A percentile compares a stretch with the other conserved stretches of the same genome.
phyloP scores from a whole-genome alignment of 2,797 vertebrate genomes.

The Neosalanx taihuensis region DNA sequence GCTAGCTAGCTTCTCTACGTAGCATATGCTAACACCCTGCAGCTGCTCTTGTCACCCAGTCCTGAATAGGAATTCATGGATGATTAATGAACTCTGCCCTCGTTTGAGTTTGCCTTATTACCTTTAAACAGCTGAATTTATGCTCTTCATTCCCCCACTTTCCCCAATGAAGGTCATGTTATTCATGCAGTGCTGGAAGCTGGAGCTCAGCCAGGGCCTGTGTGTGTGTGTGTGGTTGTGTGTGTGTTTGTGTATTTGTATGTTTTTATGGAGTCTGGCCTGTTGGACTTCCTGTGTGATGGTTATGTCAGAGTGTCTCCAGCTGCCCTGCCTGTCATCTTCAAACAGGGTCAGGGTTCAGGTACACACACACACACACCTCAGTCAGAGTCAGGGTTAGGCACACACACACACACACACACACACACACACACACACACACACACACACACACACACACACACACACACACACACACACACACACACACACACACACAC shows the following conservation, averaged over 20 bases:
- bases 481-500: too few relatives aligned
- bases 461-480: too few relatives aligned
- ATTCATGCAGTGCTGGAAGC: slow-evolving; percentile 31
- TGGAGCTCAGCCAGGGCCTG: background rate
- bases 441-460: too few relatives aligned
- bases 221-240: slow-evolving; percentile 2
- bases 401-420: too few relatives aligned
- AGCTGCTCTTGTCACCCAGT: slow-evolving; percentile 64
- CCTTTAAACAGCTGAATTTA: slow-evolving; percentile 57
- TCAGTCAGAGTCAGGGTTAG: too few relatives aligned
- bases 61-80: slow-evolving; percentile 66
- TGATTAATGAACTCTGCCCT: slow-evolving; percentile 76
- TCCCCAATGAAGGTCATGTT: slow-evolving; percentile 56
- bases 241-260: background rate
- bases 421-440: too few relatives aligned
- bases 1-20: slow-evolving; percentile 61
- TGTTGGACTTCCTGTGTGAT: slow-evolving; percentile 11
- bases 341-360: too few relatives aligned
- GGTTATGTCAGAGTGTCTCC: slow-evolving; percentile 6
- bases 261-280: background rate
- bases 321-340: background rate
- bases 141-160: slow-evolving; percentile 62
- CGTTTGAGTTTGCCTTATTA: slow-evolving; percentile 67
- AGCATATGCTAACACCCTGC: slow-evolving; percentile 68
- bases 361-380: too few relatives aligned